Evolutionary conservation across 2,797 vertebrate genomes (phyloP).

Genomic region (Muscicapa striata): DNA sequence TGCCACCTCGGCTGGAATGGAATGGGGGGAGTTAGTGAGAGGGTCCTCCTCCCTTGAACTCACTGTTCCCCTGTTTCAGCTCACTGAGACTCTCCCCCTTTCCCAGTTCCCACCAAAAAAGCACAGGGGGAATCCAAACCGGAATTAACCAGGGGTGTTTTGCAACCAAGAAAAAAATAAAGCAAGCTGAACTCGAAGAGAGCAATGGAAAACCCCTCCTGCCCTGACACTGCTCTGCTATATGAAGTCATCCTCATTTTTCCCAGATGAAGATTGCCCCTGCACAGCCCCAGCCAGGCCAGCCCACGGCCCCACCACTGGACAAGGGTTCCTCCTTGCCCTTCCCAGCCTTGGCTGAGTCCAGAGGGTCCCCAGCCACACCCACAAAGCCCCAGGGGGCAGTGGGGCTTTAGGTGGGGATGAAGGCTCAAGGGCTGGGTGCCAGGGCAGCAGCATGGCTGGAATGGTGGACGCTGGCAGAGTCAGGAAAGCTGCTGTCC

Average conservation of each 20-base stretch:
- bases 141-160: background rate
- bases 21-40: fast-evolving
- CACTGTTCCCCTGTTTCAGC: background rate
- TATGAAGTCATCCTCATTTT: background rate
- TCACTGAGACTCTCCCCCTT: background rate
- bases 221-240: background rate
- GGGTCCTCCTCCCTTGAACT: background rate
- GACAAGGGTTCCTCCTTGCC: fast-evolving
- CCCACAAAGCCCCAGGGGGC: background rate
- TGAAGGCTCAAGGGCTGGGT: background rate
- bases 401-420: background rate
- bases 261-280: fast-evolving
- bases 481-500: background rate
- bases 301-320: fast-evolving
- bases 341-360: background rate
- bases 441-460: background rate
- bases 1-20: background rate
- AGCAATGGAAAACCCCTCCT: background rate
- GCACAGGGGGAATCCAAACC: background rate
- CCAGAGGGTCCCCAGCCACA: background rate
- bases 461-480: fast-evolving
- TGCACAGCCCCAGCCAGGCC: background rate
- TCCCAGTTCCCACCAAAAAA: background rate
- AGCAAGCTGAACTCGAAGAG: background rate
- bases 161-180: background rate